phyloP scores from a whole-genome alignment of 2,113 vertebrate species.

The Paramormyrops kingsleyae region DNA sequence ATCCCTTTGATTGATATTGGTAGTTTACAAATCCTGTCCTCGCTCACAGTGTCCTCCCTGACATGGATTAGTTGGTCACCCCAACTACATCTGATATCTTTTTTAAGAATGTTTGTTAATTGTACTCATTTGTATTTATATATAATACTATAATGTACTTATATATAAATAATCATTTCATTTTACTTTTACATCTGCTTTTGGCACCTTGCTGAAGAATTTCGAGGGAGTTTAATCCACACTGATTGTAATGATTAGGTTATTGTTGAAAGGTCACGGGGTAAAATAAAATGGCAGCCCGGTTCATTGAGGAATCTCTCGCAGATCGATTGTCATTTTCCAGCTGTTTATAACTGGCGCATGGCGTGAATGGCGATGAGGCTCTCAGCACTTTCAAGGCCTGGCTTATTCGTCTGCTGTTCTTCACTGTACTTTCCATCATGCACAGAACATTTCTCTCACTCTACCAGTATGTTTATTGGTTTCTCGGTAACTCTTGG shows the following conservation, averaged over 20 bases:
- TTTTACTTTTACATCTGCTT: not conserved
- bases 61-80: too few species aligned
- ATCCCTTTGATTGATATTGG: too few species aligned
- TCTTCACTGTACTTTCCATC: not conserved
- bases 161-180: not conserved
- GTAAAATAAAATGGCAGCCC: not conserved
- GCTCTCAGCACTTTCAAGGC: not conserved
- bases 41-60: too few species aligned
- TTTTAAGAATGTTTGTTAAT: not conserved
- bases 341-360: slow-evolving; percentile 5
- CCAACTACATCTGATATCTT: not conserved
- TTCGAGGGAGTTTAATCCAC: not conserved
- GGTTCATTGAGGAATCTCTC: not conserved
- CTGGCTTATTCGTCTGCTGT: not conserved
- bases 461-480: not conserved
- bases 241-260: not conserved
- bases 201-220: not conserved
- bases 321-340: slow-evolving; percentile 11
- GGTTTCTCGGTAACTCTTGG: not conserved
- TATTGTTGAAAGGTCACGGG: not conserved
- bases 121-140: not conserved
- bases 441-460: not conserved
- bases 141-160: not conserved
- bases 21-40: too few species aligned
- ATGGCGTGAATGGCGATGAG: not conserved